phyloP scores from a whole-genome alignment of 2,113 vertebrate genomes.

The Petaurus breviceps region DNA sequence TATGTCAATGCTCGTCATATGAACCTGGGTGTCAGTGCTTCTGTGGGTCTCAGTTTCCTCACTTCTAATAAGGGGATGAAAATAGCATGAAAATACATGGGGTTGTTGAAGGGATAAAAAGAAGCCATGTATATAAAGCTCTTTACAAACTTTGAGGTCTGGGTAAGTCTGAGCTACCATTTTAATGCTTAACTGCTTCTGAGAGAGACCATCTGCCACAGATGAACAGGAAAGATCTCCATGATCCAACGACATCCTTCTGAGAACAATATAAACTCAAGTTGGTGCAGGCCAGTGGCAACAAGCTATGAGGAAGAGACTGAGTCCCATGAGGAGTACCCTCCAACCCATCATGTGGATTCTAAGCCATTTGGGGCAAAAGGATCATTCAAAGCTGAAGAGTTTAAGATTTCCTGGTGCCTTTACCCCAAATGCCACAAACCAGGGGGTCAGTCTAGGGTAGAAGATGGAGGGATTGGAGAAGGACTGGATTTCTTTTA shows the following conservation, averaged over 20 bases:
- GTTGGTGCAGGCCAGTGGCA: neutral
- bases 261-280: too few relatives aligned
- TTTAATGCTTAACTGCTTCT: neutral
- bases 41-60: neutral
- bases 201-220: neutral
- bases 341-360: neutral
- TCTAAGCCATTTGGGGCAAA: neutral
- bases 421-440: conserved; percentile 3
- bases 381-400: neutral
- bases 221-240: neutral
- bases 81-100: neutral
- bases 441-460: neutral
- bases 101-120: neutral
- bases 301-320: neutral
- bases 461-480: neutral
- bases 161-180: neutral
- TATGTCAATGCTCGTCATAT: too few relatives aligned
- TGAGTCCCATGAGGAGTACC: neutral
- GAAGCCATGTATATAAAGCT: neutral
- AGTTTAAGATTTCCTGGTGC: neutral
- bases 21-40: neutral
- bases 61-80: neutral
- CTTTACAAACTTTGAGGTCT: neutral
- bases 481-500: neutral
- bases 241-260: neutral